A percentile compares a stretch with the other conserved stretches of the same genome.
These are phyloP conservation scores for Zosterops lateralis DNA, from an alignment of 2,113 vertebrate genomes.

Conservation along the genomic window DNA sequence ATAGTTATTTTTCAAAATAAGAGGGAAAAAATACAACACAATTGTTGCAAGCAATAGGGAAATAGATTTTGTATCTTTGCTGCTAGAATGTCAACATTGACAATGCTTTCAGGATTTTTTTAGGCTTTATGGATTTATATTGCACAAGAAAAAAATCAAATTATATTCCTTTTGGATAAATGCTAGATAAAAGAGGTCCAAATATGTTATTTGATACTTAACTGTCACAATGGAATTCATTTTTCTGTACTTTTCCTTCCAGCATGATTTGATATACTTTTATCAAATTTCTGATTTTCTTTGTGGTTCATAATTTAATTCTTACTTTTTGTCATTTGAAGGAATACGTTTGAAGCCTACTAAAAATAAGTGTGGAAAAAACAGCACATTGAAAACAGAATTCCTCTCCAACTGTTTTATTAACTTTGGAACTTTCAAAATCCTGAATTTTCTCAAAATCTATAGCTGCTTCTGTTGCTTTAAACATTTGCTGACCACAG, in stretches of 20 bases:
- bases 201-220: conserved; percentile 35
- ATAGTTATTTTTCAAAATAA: background rate
- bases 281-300: conserved; percentile 26
- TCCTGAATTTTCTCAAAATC: background rate
- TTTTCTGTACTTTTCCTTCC: background rate
- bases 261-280: background rate
- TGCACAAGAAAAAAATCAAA: background rate
- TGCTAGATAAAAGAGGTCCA: conserved; percentile 7
- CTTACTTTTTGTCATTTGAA: background rate
- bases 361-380: background rate
- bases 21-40: background rate
- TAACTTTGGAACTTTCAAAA: background rate
- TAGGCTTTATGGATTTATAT: background rate
- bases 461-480: background rate
- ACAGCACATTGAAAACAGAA: background rate
- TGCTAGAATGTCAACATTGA: background rate
- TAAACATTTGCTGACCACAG: background rate
- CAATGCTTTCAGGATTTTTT: background rate
- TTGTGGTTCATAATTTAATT: conserved; percentile 30
- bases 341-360: background rate
- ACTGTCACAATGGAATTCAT: background rate
- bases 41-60: background rate
- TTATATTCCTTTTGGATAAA: conserved; percentile 26
- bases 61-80: background rate
- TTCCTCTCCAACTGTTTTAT: background rate